Percentiles rank a stretch among this genome's conserved stretches.
Conservation (phyloP, 2,797 vertebrate genomes). For the Rhabdomys pumilio region DNA sequence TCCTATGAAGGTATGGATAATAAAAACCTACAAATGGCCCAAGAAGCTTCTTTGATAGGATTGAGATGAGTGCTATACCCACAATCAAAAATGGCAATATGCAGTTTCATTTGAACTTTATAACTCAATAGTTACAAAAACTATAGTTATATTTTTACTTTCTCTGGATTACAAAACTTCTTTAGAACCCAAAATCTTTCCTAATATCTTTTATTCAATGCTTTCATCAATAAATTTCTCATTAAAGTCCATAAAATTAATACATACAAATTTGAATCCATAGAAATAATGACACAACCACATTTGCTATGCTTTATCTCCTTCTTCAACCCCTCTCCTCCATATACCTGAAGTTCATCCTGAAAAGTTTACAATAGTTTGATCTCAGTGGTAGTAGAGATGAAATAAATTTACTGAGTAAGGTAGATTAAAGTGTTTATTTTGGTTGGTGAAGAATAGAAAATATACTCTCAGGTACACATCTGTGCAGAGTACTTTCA, state of each 20-base stretch:
- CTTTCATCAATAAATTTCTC: background rate
- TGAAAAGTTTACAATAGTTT: conserved; percentile 9
- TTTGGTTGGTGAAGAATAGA: conserved; percentile 18
- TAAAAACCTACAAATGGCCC: background rate
- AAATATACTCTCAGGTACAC: background rate
- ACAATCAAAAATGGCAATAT: background rate
- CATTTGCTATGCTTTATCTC: background rate
- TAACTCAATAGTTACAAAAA: background rate
- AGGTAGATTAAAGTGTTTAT: background rate
- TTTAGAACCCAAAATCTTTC: conserved; percentile 1
- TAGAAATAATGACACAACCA: background rate
- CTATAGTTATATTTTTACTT: conserved; percentile 11
- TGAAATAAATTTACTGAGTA: conserved; percentile 4
- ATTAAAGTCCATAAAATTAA: conserved; percentile 14
- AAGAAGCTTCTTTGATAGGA: conserved; percentile 13
- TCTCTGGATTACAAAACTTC: background rate
- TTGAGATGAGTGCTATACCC: background rate
- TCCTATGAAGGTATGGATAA: background rate
- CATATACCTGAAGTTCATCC: background rate
- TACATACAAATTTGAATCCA: background rate
- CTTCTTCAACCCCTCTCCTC: background rate
- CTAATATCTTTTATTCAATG: background rate
- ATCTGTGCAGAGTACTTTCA: background rate
- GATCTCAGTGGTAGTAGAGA: background rate
- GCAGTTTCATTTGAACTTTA: background rate